Percentiles rank a stretch among this genome's conserved stretches.
Conservation (phyloP, 2,888 invertebrate genomes). For the Rhogogaster chlorosoma region DNA sequence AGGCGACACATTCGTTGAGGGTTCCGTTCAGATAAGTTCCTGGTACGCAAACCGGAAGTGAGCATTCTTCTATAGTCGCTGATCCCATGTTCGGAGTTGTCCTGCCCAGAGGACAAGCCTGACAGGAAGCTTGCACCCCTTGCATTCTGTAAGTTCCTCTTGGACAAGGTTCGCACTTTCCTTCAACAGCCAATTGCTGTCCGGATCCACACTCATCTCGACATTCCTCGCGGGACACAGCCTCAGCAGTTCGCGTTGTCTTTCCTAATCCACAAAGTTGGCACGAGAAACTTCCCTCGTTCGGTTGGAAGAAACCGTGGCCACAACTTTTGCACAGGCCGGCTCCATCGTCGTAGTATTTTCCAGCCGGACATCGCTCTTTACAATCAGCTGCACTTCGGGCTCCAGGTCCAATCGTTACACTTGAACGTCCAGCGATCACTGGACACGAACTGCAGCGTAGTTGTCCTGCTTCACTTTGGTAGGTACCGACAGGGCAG, state of each 20-base stretch:
- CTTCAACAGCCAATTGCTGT: conserved; percentile 91
- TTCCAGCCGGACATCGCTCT: conserved; percentile 96
- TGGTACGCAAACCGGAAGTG: conserved; percentile 89
- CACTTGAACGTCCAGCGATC: conserved; percentile 93
- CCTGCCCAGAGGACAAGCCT: conserved; percentile 91
- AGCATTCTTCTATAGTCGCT: conserved; percentile 93
- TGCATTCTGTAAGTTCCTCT: conserved; percentile 92
- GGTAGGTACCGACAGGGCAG: conserved; percentile 94
- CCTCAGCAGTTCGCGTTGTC: conserved; percentile 94
- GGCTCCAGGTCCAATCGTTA: conserved; percentile 92
- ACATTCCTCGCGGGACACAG: conserved; percentile 92
- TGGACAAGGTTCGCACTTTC: conserved; percentile 95
- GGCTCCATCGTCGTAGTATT: conserved; percentile 93
- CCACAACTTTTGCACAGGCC: conserved; percentile 96
- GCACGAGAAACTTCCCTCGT: conserved; percentile 94
- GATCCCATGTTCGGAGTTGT: conserved; percentile 94
- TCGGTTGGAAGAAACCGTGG: conserved; percentile 95
- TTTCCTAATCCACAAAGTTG: conserved; percentile 93
- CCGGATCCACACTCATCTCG: conserved; percentile 94
- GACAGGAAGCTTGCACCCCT: conserved; percentile 93
- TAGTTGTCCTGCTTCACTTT: conserved; percentile 94
- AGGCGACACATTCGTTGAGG: conserved; percentile 91
- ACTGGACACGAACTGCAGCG: conserved; percentile 94
- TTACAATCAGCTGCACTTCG: conserved; percentile 94
- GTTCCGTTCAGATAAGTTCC: conserved; percentile 93